These are phyloP conservation scores for Nothocercus nigrocapillus DNA, from an alignment of 2,113 vertebrate genomes.

Conservation along the genomic window DNA sequence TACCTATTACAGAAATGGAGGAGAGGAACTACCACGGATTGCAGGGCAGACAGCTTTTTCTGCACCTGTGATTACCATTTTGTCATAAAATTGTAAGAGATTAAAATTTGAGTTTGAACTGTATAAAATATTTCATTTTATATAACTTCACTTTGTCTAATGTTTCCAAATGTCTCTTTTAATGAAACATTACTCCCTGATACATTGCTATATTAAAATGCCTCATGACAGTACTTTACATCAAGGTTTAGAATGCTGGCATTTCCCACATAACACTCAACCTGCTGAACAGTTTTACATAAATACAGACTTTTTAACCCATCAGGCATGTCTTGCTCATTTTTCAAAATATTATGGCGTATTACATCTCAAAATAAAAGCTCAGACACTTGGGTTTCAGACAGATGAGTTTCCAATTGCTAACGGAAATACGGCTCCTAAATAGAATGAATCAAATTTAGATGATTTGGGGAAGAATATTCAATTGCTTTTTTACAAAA, in stretches of 20 bases:
- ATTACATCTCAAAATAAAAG: constrained; percentile 69
- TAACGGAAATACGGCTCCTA: constrained; percentile 41
- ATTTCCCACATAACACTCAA: constrained; percentile 45
- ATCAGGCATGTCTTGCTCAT: constrained; percentile 56
- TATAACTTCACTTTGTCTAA: constrained; percentile 2
- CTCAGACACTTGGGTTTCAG: constrained; percentile 62
- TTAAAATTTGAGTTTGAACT: not conserved
- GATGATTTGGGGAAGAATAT: constrained; percentile 22
- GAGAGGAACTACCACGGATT: not conserved
- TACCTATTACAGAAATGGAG: not conserved
- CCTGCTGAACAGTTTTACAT: constrained; percentile 42
- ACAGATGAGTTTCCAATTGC: constrained; percentile 49
- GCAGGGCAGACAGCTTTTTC: not conserved
- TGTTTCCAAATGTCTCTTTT: constrained; percentile 53
- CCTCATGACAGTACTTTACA: constrained; percentile 54
- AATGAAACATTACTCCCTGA: constrained; percentile 46
- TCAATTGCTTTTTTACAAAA: constrained; percentile 49
- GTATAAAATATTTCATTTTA: constrained; percentile 26
- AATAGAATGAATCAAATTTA: constrained; percentile 34
- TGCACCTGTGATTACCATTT: constrained; percentile 23
- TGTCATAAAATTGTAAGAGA: not conserved
- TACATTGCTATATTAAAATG: constrained; percentile 59
- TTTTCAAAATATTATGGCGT: constrained; percentile 63
- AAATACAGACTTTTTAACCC: constrained; percentile 65
- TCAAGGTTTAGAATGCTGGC: constrained; percentile 57